Conservation (phyloP, 37 sponge, comb jelly and placozoan species). For the Cladorhizidae sp. region DNA sequence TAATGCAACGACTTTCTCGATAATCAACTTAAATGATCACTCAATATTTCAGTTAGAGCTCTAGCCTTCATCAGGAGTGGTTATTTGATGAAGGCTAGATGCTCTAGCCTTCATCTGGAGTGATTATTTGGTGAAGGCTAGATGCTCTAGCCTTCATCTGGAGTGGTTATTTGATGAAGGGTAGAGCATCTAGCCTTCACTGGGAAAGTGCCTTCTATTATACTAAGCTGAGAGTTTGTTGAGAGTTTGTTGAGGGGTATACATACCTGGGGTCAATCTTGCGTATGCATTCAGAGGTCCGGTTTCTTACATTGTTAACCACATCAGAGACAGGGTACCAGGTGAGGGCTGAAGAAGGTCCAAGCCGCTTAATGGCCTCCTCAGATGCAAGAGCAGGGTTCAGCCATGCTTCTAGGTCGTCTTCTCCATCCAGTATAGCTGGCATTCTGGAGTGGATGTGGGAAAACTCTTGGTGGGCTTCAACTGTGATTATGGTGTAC, state of each 20-base stretch:
- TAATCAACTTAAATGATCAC: too few relatives aligned
- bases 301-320: conserved; percentile 79
- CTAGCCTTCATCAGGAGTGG: too few relatives aligned
- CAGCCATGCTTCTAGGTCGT: conserved; percentile 69
- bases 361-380: conserved; percentile 45
- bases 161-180: too few relatives aligned
- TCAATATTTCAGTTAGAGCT: too few relatives aligned
- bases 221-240: too few relatives aligned
- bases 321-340: conserved; percentile 85
- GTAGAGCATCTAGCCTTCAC: too few relatives aligned
- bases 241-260: neutral
- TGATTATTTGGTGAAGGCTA: too few relatives aligned
- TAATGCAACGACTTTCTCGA: too few relatives aligned
- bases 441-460: conserved; percentile 92
- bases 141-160: too few relatives aligned
- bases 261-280: conserved; percentile 59
- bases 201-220: too few relatives aligned
- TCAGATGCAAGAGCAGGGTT: conserved; percentile 38
- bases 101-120: too few relatives aligned
- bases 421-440: conserved; percentile 84
- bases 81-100: too few relatives aligned
- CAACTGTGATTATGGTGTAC: conserved; percentile 86
- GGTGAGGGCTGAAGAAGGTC: conserved; percentile 29
- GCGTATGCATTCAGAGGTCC: conserved; percentile 72
- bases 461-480: conserved; percentile 56